These are phyloP conservation scores for Sycophila sp. DNA, from an alignment of 1,140 invertebrate species.

Conservation along the genomic window DNA sequence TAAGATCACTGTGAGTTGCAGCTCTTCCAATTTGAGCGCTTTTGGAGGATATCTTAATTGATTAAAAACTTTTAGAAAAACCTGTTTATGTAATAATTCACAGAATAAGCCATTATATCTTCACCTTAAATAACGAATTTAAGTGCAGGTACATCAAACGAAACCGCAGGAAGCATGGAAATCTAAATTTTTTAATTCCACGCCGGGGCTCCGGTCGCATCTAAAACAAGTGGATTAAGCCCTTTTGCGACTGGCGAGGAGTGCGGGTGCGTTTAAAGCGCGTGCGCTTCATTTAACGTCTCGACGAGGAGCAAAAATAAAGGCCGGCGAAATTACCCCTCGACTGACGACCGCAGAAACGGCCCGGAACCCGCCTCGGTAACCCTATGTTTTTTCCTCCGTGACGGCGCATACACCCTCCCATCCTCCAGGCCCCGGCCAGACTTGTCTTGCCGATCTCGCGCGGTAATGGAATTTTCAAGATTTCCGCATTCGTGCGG, in stretches of 20 bases:
- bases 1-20: too few relatives aligned
- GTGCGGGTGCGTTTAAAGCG: background rate
- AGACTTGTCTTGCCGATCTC: background rate
- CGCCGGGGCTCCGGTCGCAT: too few relatives aligned
- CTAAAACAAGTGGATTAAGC: constrained; percentile 7
- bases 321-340: constrained; percentile 12
- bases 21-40: too few relatives aligned
- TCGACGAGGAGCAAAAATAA: background rate
- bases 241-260: too few relatives aligned
- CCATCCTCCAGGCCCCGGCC: background rate
- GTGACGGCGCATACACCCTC: background rate
- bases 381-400: background rate
- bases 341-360: background rate
- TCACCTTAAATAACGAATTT: too few relatives aligned
- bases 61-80: too few relatives aligned
- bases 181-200: too few relatives aligned
- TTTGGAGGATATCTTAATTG: too few relatives aligned
- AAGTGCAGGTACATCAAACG: too few relatives aligned
- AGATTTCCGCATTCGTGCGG: constrained; percentile 31
- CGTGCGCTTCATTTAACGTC: constrained; percentile 7
- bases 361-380: background rate
- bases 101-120: too few relatives aligned
- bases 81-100: too few relatives aligned
- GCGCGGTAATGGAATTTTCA: constrained; percentile 29
- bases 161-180: too few relatives aligned